Percentiles rank a stretch among this genome's conserved stretches.
These are phyloP conservation scores for Xenus cinereus DNA, from an alignment of 2,113 vertebrate species.

Conservation along the genomic window DNA sequence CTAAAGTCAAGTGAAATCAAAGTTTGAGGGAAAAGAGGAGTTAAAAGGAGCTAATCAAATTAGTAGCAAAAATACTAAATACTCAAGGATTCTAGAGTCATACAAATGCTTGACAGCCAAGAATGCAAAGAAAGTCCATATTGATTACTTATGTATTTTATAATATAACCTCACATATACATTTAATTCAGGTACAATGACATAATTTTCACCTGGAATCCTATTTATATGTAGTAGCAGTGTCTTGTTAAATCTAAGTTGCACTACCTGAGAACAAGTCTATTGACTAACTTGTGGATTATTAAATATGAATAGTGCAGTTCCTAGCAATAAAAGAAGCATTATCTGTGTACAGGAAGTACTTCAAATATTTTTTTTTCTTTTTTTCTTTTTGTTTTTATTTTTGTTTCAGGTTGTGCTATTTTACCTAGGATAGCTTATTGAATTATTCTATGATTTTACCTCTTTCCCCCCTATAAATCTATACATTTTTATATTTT, in stretches of 20 bases:
- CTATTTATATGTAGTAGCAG: neutral
- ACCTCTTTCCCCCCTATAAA: constrained; percentile 6
- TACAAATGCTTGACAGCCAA: neutral
- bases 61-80: neutral
- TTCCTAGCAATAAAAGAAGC: neutral
- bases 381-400: neutral
- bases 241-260: neutral
- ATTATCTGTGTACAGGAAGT: neutral
- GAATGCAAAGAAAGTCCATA: neutral
- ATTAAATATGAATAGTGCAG: neutral
- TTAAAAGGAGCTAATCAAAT: neutral
- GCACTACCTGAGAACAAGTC: neutral
- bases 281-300: neutral
- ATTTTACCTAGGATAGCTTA: neutral
- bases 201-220: neutral
- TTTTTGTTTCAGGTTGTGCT: neutral
- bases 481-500: constrained; percentile 60
- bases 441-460: constrained; percentile 4
- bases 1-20: neutral
- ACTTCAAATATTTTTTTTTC: neutral
- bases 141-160: neutral
- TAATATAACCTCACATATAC: neutral
- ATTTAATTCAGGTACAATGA: neutral
- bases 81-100: neutral
- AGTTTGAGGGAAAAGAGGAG: neutral